phyloP scores from a whole-genome alignment of 2,888 invertebrate genomes.

The Amphipoea lucens region DNA sequence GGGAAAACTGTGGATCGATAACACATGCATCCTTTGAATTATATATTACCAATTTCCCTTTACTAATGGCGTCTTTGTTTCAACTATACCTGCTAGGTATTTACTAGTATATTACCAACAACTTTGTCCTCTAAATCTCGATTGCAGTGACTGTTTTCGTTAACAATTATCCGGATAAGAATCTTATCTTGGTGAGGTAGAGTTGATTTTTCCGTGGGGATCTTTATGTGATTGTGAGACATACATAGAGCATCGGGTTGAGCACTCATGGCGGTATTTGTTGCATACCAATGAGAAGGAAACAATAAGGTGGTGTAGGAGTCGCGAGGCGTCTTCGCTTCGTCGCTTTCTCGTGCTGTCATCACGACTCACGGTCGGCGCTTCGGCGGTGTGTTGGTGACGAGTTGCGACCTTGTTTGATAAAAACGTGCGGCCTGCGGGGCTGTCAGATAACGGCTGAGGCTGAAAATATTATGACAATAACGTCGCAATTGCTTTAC shows the following conservation, averaged over 20 bases:
- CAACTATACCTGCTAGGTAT: background rate
- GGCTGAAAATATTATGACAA: conserved; percentile 12
- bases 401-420: conserved; percentile 49
- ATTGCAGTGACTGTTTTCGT: conserved; percentile 39
- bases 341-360: conserved; percentile 64
- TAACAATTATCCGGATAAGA: conserved; percentile 12
- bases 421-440: conserved; percentile 43
- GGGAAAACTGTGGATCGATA: conserved; percentile 51
- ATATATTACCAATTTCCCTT: conserved; percentile 25
- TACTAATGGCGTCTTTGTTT: conserved; percentile 17
- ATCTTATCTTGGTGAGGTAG: conserved; percentile 27
- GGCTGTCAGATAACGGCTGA: conserved; percentile 43
- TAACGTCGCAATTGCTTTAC: background rate
- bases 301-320: conserved; percentile 72
- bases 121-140: conserved; percentile 39
- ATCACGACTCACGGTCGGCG: conserved; percentile 26
- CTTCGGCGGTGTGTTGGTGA: background rate
- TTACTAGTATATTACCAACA: conserved; percentile 1
- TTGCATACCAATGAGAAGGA: conserved; percentile 79
- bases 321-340: conserved; percentile 57
- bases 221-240: conserved; percentile 43
- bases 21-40: conserved; percentile 50
- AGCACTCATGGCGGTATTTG: conserved; percentile 67
- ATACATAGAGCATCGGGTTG: conserved; percentile 54
- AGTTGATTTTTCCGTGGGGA: conserved; percentile 35